Evolutionary conservation across 1,140 invertebrate species (phyloP), one percentile per base, ranked within the genome.

Genomic region (Leptinotarsa texana): DNA sequence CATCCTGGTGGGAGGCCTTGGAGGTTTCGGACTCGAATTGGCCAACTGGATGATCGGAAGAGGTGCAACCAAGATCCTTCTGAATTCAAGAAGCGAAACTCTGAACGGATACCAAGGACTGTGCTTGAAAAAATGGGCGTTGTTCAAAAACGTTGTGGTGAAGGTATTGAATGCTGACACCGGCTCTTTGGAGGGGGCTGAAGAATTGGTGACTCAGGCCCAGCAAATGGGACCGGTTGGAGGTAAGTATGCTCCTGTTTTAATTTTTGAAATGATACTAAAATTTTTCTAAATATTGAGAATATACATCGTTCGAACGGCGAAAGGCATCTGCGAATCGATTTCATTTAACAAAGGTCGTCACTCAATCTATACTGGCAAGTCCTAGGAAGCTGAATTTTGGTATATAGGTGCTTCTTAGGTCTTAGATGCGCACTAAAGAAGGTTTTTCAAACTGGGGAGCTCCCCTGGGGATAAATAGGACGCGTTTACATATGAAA

Each of bases 11-110:
- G 89, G 94, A 57, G 94, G 94, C 74, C 85, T 95, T 0, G 94
- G 94, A 67, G 94, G 94, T 24, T 93, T 96, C 82, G 94, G 94
- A 48, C 85, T 96, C 2, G 94, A 96, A 83, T 82, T 96, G 62
- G 88, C 89, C 2, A 89, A 93, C 74, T 96, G 94, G 93, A 78
- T 95, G 63, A 85, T 94, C 18, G 82, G 91, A n/a, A 86, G 93
- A 69, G 93, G 93, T 3, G 92, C 90, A 1, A 88, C 80, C 72
- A 90, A 91, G 69, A 66, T 96, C 1, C 86, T 95, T 0, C 84
- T 96, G 0, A 92, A 91, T 0, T 93, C 93, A 6, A 86, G 94
- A 71, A 88, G 86, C 24, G 93, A 93, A 13, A 82, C 94, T 0
- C 85, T 83, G 42, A 91, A 88, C 77, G 93, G 93, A 2, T 95